Percentiles rank a stretch among this genome's conserved stretches.
These are phyloP conservation scores for Excalfactoria chinensis DNA, from an alignment of 2,113 vertebrate species.

Conservation along the genomic window DNA sequence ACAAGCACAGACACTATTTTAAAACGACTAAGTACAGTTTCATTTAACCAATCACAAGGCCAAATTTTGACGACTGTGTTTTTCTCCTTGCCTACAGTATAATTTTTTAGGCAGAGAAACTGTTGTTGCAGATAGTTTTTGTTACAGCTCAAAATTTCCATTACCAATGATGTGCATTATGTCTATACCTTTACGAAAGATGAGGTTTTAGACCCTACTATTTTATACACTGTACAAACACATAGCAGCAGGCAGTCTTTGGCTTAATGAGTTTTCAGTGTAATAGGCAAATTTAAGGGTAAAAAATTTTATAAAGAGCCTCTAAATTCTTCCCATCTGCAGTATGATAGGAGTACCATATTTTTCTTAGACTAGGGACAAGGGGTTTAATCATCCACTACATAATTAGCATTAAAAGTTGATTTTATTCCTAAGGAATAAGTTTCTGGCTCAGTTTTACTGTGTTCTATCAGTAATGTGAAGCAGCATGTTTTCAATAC, in stretches of 20 bases:
- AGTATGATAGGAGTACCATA: background rate
- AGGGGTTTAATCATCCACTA: background rate
- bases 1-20: background rate
- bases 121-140: background rate
- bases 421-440: background rate
- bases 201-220: background rate
- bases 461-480: background rate
- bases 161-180: background rate
- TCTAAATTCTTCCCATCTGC: background rate
- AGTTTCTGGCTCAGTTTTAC: background rate
- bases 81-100: background rate
- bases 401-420: background rate
- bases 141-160: background rate
- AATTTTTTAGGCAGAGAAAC: background rate
- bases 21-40: background rate
- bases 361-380: background rate
- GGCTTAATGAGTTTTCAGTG: background rate
- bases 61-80: background rate
- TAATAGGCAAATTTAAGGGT: background rate
- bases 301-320: background rate
- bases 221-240: background rate
- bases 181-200: background rate
- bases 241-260: background rate
- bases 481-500: accelerated
- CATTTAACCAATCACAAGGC: background rate